Evolutionary conservation across 2,797 vertebrate species (phyloP), one percentile per base, ranked within the genome.

Genomic region (Chiroxiphia lanceolata): DNA sequence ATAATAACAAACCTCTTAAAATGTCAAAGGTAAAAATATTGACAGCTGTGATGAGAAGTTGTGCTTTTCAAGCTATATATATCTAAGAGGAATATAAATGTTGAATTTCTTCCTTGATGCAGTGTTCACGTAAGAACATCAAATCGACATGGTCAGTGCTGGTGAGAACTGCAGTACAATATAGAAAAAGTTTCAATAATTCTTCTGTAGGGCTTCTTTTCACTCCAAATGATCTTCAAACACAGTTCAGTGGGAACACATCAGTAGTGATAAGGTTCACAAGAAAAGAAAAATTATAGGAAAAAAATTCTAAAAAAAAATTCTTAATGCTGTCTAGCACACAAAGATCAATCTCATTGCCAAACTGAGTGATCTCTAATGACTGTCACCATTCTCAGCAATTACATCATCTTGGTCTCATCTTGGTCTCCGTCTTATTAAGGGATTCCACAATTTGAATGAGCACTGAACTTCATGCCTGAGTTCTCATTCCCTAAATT

Each of bases 21-120:
- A 92, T 42, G 22, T 67, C 85, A 82, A 90, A 89, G 78, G 21
- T 94, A 92, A 87, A 87, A 93, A 93, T 57, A 47, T 44, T 91
- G 76, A 91, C 87, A 93, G 48, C 83, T 83, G 89, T 67, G 85
- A 91, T 77, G n/a, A 88, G 86, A 96, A 61, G 22, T 53, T 5
- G 2, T 54, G 26, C 47, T 81, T 94, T 82, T 91, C 31, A 91
- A 59, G 31, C 20, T 59, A 33, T 64, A 50, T 59, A 25, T 60
- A 87, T 71, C 33, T 57, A 89, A 57, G 21, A 83, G 51, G 42
- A 89, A 42, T 45, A 5, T 21, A 74, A 67, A 23, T 9, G 7
- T 6, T 27, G 34, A 72, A 34, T 87, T 90, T 89, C 60, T 67
- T 74, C 78, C 89, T 94, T 87, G 27, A 84, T 72, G 54, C 38